A percentile compares a stretch with the other conserved stretches of the same genome.
Conservation (phyloP, 2,113 vertebrate species). For the Camelus dromedarius region DNA sequence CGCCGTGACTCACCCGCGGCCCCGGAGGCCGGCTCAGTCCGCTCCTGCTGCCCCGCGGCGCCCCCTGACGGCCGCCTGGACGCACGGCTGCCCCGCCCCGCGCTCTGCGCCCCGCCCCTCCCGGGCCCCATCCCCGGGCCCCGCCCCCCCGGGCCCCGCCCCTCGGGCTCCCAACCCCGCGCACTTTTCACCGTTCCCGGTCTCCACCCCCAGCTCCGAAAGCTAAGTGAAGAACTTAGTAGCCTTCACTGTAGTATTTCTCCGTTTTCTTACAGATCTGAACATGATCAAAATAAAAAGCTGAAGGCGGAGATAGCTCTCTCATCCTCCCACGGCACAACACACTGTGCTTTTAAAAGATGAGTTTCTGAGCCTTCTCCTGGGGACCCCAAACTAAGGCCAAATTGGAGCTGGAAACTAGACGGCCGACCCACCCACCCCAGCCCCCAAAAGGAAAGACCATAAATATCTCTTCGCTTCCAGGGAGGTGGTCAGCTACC, state of each 20-base stretch:
- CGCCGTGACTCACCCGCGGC: background rate
- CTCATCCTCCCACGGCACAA: background rate
- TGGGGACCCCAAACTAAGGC: background rate
- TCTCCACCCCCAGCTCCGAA: background rate
- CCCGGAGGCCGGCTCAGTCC: background rate
- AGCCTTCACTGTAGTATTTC: background rate
- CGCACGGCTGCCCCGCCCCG: background rate
- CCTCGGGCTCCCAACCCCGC: background rate
- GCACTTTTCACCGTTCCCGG: no score
- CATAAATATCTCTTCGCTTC: background rate
- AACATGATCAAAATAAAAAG: background rate
- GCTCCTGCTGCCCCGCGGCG: background rate
- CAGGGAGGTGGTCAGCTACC: background rate
- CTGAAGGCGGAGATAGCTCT: no score
- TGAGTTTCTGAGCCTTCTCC: background rate
- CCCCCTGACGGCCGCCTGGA: slow-evolving; percentile 17
- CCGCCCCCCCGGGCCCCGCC: accelerated
- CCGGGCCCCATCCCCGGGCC: no score
- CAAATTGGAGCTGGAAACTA: background rate
- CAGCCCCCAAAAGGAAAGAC: background rate
- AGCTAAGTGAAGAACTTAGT: background rate
- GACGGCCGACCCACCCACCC: no score
- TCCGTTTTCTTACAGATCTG: background rate
- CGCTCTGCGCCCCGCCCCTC: background rate
- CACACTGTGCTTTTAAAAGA: background rate